Base-by-base conservation (phyloP, 53 echinoderm and acorn worm genomes). In the Henricia sp. region DNA sequence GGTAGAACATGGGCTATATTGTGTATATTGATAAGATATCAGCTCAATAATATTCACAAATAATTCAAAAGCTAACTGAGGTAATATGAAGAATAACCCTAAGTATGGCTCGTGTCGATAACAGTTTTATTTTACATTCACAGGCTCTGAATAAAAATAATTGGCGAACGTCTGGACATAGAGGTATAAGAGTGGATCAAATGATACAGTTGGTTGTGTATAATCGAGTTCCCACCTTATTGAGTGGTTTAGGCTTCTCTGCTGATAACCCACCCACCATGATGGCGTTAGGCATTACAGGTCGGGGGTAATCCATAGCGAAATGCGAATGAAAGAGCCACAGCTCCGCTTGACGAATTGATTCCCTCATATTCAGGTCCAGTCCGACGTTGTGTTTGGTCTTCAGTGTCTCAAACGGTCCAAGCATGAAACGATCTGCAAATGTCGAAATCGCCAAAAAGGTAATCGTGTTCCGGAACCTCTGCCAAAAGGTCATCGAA, bases 401-500 rank as follows among this genome's bases (percentile, higher is more conserved):
- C 67, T 64, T 66, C 17, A 82, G 68, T 35, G 38, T 51, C 0
- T 83, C 70, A 64, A 46, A 80, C 48, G 64, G 80, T 3, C 80
- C 63, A 20, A 80, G 30, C 64, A 34, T 80, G 50, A 63, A 57
- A 19, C 63, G 80, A 64, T 80, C 80, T n/a, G 58, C 24, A 35
- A 80, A 9, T n/a, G 21, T 8, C 0, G 80, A 80, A 5, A 52
- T 53, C 52, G 44, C 12, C 2, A 69, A 14, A 43, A 33, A 80
- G 33, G 50, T 64, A 1, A 80, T 4, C 8, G 80, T 1, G 37
- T 88, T 88, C 4, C 19, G 24, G 24, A 88, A 34, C 58, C 88
- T 19, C 57, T 88, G 42, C 43, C 56, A 70, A 78, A 87, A 87
- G 14, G 67, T 55, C 87, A 87, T 87, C 37, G 38, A 19, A 44